phyloP scores from a whole-genome alignment of 2,797 vertebrate genomes.

The Fundulus diaphanus region DNA sequence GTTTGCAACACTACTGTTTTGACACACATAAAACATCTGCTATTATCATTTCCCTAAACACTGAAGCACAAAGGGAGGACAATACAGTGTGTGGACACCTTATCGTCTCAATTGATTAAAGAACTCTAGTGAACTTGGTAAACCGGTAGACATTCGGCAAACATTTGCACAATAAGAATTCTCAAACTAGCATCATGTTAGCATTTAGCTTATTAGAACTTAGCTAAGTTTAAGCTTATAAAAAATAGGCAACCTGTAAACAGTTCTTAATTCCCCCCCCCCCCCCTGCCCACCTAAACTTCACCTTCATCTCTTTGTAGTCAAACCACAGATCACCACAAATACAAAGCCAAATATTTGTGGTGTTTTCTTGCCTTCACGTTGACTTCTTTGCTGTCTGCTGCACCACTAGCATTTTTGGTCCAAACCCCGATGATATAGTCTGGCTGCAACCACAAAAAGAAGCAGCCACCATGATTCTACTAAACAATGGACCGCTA shows the following conservation, averaged over 20 bases:
- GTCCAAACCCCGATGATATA: constrained; percentile 31
- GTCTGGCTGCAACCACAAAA: constrained; percentile 45
- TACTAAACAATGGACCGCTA: constrained; percentile 29
- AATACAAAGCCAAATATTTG: constrained; percentile 28
- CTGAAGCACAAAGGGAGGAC: constrained; percentile 29
- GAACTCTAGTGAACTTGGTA: neutral
- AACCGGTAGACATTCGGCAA: neutral
- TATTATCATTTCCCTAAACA: constrained; percentile 38
- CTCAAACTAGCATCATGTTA: neutral
- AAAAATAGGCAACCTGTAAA: neutral
- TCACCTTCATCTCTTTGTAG: neutral
- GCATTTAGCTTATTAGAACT: neutral
- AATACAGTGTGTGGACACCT: constrained; percentile 29
- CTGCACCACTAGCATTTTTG: constrained; percentile 14
- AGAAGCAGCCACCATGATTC: constrained; percentile 32
- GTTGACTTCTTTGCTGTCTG: constrained; percentile 21
- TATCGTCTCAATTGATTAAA: neutral
- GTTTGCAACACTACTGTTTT: constrained; percentile 14
- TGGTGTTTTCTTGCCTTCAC: constrained; percentile 16
- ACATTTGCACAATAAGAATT: neutral
- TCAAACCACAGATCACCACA: no score
- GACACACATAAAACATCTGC: constrained; percentile 31
- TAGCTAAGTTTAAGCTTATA: neutral
- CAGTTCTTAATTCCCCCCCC: neutral
- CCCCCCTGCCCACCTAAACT: no score